These are phyloP conservation scores for Trichopria drosophilae DNA, from an alignment of 2,888 invertebrate species.

Conservation along the genomic window DNA sequence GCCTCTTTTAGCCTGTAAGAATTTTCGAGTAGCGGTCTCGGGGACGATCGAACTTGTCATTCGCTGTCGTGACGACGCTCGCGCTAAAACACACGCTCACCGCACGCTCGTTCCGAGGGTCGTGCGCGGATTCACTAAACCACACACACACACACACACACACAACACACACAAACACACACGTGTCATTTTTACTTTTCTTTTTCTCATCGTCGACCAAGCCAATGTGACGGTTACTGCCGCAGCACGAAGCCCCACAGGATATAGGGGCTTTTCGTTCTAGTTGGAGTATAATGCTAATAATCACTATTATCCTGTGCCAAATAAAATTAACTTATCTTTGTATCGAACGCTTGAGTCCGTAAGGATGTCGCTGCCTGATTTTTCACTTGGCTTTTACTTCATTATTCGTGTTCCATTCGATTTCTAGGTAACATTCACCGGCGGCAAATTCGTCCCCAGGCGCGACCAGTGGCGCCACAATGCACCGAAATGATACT, in stretches of 20 bases:
- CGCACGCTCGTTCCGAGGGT: slow-evolving; percentile 14
- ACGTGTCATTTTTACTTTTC: slow-evolving; percentile 23
- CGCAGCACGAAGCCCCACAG: slow-evolving; percentile 45
- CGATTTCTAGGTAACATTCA: too few species aligned
- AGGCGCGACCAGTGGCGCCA: too few species aligned
- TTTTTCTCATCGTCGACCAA: slow-evolving; percentile 39
- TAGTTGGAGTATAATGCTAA: slow-evolving; percentile 49
- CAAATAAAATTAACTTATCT: slow-evolving; percentile 48
- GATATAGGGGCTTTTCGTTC: slow-evolving; percentile 44
- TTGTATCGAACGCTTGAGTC: slow-evolving; percentile 21
- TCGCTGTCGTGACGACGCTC: too few species aligned
- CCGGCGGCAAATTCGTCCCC: too few species aligned
- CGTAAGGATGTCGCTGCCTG: slow-evolving; percentile 6
- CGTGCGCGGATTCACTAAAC: slow-evolving; percentile 28
- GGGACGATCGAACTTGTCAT: slow-evolving; percentile 51
- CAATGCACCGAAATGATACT: too few species aligned
- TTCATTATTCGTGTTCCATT: slow-evolving; percentile 18
- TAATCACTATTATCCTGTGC: slow-evolving; percentile 53
- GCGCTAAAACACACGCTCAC: too few species aligned
- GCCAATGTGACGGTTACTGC: slow-evolving; percentile 40
- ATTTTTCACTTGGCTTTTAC: slow-evolving; percentile 25
- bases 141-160: too few species aligned
- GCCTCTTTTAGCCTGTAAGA: slow-evolving; percentile 33
- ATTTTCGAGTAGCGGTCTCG: slow-evolving; percentile 20
- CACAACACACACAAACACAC: too few species aligned